A percentile compares a stretch with the other conserved stretches of the same genome.
These are phyloP conservation scores for Apteryx owenii DNA, from an alignment of 2,113 vertebrate genomes.

Conservation along the genomic window DNA sequence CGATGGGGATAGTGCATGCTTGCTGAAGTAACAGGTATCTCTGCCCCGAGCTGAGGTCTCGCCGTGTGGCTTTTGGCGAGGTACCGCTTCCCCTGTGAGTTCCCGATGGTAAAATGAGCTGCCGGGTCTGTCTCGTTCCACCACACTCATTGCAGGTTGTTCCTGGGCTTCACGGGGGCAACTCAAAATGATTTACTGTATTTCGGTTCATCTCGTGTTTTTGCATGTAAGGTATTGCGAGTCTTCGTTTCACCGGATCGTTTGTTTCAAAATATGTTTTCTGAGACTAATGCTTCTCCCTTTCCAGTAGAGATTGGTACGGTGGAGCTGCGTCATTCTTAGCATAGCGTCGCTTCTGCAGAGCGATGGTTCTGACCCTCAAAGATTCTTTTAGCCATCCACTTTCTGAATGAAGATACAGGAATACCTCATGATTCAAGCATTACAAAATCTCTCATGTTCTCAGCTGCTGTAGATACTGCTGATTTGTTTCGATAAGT, in stretches of 20 bases:
- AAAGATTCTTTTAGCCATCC: not conserved
- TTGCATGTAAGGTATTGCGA: not conserved
- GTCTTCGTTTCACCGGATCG: not conserved
- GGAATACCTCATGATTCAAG: not conserved
- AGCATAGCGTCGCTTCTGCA: not conserved
- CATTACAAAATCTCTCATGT: not conserved
- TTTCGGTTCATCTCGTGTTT: not conserved
- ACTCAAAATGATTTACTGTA: not conserved
- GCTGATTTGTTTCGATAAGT: not conserved
- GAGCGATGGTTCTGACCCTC: not conserved
- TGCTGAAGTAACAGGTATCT: not conserved
- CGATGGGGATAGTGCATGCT: not conserved
- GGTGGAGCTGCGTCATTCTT: not conserved
- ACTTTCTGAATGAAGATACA: not conserved
- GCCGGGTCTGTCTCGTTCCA: rapidly evolving
- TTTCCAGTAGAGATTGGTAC: not conserved
- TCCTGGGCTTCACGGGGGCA: not conserved
- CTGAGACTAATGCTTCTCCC: not conserved
- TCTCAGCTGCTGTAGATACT: not conserved
- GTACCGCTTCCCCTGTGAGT: not conserved
- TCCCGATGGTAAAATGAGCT: not conserved
- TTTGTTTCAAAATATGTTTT: not conserved
- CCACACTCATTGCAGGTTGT: not conserved
- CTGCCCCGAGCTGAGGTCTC: not conserved
- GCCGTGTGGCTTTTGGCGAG: not conserved